Evolutionary conservation across 2,797 vertebrate genomes (phyloP), one percentile per base, ranked within the genome.

Genomic region (Crenuchus spilurus): DNA sequence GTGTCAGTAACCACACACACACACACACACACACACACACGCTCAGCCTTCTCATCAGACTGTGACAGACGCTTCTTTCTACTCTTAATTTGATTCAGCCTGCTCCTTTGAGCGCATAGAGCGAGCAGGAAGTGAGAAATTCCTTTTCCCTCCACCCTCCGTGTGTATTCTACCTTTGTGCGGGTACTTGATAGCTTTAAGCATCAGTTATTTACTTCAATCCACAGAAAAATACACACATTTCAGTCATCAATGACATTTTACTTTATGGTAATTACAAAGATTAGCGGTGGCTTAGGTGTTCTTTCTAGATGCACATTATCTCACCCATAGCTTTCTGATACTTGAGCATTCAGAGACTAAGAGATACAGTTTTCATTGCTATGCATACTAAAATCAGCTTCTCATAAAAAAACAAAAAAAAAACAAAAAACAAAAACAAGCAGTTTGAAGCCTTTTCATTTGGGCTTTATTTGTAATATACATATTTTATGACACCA

Each of bases 61-160:
- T 60, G 58, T 28, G 11, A 39, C 20, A 62, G 33, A 60, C 64
- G 22, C 11, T 48, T 31, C 55, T 70, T 35, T 68, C 24, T 77
- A 49, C 49, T 67, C 57, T 90, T 91, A 92, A 92, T 79, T 72
- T 79, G 67, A 67, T 63, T 70, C 72, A 65, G 68, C 55, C 60
- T 70, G 20, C 49, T 74, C 66, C 54, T 71, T 60, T 70, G 28
- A 70, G 61, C n/a, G 31, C 63, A 57, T 39, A 41, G 73, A 54
- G 18, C 8, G 30, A 66, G 72, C 2, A 49, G 66, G 61, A 37
- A 49, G 65, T 31, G 71, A 54, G 51, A 16, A 61, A n/a, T 71
- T 37, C 41, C n/a, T 18, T 18, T 14, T 1, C 49, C 52, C 52
- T 28, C 26, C 51, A 76, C 65, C 63, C 60, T 51, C 54, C 6